A percentile compares a stretch with the other conserved stretches of the same genome.
Conservation (phyloP, 2,797 vertebrate genomes). For the Sciurus carolinensis region DNA sequence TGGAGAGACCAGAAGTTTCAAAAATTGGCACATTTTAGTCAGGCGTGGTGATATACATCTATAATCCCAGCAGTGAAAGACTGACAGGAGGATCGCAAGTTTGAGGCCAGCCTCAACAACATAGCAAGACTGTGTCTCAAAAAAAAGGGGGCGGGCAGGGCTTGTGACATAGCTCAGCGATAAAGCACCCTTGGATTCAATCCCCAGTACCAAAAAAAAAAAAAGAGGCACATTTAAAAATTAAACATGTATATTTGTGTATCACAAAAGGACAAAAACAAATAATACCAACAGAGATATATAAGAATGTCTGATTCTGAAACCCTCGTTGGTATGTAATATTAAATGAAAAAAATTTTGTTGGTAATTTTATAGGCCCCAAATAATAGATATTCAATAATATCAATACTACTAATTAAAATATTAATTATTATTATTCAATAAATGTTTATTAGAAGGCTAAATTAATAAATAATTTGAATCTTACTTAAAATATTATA, state of each 20-base stretch:
- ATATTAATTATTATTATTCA: neutral
- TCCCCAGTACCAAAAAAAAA: neutral
- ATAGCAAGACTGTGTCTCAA: no score
- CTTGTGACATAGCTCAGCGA: no score
- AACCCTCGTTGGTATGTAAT: neutral
- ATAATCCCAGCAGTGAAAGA: no score
- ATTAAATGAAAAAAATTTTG: neutral
- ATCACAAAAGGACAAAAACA: neutral
- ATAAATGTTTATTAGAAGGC: neutral
- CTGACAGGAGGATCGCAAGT: no score
- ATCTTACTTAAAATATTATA: neutral
- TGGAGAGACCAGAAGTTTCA: neutral
- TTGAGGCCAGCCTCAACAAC: no score
- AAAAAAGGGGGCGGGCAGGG: no score
- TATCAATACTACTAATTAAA: neutral
- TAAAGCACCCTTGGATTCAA: no score
- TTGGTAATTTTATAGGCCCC: neutral
- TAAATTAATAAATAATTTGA: neutral
- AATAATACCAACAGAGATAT: neutral
- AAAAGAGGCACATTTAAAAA: neutral
- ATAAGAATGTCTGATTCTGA: conserved; percentile 6
- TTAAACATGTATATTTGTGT: neutral
- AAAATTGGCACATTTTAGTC: neutral
- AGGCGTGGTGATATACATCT: no score
- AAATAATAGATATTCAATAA: conserved; percentile 50